Evolutionary conservation across 2,797 vertebrate species (phyloP), one percentile per base, ranked within the genome.

Genomic region (Anniella stebbinsi): DNA sequence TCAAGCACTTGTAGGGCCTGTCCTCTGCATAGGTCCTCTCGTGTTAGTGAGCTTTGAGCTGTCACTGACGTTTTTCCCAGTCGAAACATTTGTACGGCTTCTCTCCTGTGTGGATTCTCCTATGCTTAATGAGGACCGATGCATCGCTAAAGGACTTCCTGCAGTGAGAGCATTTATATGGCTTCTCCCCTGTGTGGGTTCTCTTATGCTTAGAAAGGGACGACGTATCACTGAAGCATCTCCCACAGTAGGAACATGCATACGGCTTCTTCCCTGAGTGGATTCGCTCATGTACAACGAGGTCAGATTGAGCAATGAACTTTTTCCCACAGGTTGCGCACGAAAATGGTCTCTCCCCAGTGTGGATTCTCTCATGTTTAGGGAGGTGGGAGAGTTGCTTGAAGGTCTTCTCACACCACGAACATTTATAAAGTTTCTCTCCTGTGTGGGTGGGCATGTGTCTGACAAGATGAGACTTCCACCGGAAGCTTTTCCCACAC

Each of bases 301-400:
- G 54, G 54, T 57, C 54, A 57, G 54, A 57, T 57, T 3, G 54
- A 15, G 54, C 54, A 57, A 57, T 57, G 54, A 57, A 57, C 54
- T 12, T 57, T 57, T 57, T 57, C 54, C 54, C 54, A 57, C 54
- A 57, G 12, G 54, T 57, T 13, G 54, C 10, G 54, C 54, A 57
- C 3, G 54, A 57, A 57, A 57, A 57, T 12, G 54, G 54, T 57
- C 15, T 57, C 54, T 57, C 54, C 12, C 54, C 54, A 57, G 54
- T 13, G 30, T n/a, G 77, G 8, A 25, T 80, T n/a, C 78, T 92
- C 90, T 94, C 89, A 92, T 95, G 94, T 45, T 90, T 92, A 48
- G 90, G 91, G 45, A 95, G 91, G n/a, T 93, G 90, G 36, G 94
- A 95, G 36, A 92, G 94, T 0, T 92, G 93, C 41, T 89, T 93